Evolutionary conservation across 2,888 invertebrate species (phyloP), one percentile per base, ranked within the genome.

Genomic region (Hirtodrosophila duncani): DNA sequence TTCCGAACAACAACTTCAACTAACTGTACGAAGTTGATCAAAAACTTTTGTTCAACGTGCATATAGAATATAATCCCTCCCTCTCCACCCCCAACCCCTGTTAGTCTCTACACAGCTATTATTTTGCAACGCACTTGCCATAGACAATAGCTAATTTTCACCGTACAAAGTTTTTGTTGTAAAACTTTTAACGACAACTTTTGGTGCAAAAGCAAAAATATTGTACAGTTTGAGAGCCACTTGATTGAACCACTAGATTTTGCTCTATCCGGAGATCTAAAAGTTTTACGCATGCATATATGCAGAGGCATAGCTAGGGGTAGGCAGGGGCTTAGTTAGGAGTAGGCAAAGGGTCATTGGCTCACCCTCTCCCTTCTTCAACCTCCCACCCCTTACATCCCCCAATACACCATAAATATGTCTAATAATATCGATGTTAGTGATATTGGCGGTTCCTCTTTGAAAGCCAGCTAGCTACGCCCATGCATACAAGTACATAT

Each of bases 81-180:
- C 4, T 3, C n/a, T 4, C 26, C 26, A 9, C 29, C 9, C 24
- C 8, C 1, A 4, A 8, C n/a, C 1, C 6, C 1, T 1, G 4
- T 8, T 3, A 3, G 3, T 27, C 14, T 20, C 29, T 33, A 36
- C 17, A 50, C 17, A 34, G 24, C 24, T 44, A 62, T 62, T 63
- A 58, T 57, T 61, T 42, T 26, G 39, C 27, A 46, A 44, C 21
- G 21, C 42, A 62, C 30, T 49, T 39, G 8, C 46, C 55, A 41
- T 34, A 63, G 66, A 66, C 43, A 59, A 63, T 66, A 63, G 63
- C 63, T 52, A 66, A 66, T 63, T 66, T 63, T 51, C 41, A 42
- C 42, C 33, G 7, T 16, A 43, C 17, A 27, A 39, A 51, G 17
- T 48, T 58, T 37, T 18, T 30, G 30, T 14, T n/a, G 16, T 3